Evolutionary conservation across 1,140 invertebrate species (phyloP).

Genomic region (Metaphire vulgaris): DNA sequence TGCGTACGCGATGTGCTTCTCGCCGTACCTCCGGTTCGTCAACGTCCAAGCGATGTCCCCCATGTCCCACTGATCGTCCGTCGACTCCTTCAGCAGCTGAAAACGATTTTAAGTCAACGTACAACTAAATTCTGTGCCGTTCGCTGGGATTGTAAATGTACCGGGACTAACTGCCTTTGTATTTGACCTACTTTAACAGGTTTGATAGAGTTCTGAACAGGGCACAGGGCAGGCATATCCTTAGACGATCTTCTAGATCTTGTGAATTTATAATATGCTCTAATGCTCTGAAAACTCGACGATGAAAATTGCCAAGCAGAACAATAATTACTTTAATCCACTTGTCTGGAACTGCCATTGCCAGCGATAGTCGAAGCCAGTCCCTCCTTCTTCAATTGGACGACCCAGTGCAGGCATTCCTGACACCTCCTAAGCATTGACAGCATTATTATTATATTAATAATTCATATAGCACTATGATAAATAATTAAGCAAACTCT

Average conservation of each 20-base stretch:
- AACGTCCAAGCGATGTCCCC: constrained; percentile 85
- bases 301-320: no score
- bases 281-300: no score
- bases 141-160: no score
- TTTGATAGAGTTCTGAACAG: no score
- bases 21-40: constrained; percentile 90
- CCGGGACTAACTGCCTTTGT: no score
- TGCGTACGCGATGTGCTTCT: constrained; percentile 89
- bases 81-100: constrained; percentile 56
- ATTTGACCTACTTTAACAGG: no score
- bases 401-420: constrained; percentile 96
- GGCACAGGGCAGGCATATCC: no score
- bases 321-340: constrained; percentile 96
- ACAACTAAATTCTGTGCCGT: no score
- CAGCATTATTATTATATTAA: neutral
- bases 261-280: no score
- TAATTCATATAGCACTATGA: no score
- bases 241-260: no score
- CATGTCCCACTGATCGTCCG: constrained; percentile 93
- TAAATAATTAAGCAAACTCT: no score
- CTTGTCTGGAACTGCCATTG: constrained; percentile 97
- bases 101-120: constrained; percentile 7
- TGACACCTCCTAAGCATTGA: constrained; percentile 73
- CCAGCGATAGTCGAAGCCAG: constrained; percentile 96
- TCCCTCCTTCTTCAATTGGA: constrained; percentile 83